These are phyloP conservation scores for Cataglyphis livida DNA, from an alignment of 2,888 invertebrate species.

Conservation along the genomic window DNA sequence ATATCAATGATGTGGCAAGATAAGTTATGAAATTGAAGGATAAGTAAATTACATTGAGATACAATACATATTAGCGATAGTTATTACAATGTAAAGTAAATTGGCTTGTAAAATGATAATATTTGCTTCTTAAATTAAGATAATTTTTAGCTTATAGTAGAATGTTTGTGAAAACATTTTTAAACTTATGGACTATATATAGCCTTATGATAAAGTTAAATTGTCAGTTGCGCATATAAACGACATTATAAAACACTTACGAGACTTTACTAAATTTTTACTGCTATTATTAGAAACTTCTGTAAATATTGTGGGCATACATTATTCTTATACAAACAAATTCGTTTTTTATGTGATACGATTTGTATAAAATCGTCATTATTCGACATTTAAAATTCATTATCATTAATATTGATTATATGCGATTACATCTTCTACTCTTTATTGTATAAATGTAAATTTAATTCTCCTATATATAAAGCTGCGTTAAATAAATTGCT, in stretches of 20 bases:
- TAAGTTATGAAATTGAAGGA: not conserved
- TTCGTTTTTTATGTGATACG: not conserved
- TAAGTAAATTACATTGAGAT: not conserved
- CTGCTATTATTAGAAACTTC: not conserved
- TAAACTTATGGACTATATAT: not conserved
- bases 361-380: not conserved
- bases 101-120: not conserved
- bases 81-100: not conserved
- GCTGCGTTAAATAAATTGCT: not conserved
- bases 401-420: not conserved
- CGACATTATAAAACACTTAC: not conserved
- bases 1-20: not conserved
- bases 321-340: constrained; percentile 4
- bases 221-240: not conserved
- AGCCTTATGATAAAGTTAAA: not conserved
- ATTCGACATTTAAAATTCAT: not conserved
- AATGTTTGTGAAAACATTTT: not conserved
- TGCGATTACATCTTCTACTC: too few species aligned
- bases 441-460: not conserved
- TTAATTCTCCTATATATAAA: not conserved
- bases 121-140: constrained; percentile 11
- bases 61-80: not conserved
- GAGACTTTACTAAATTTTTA: not conserved
- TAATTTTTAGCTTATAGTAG: not conserved
- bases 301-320: constrained; percentile 4